Conservation (phyloP, 2,113 vertebrate genomes). For the Labeo catla region DNA sequence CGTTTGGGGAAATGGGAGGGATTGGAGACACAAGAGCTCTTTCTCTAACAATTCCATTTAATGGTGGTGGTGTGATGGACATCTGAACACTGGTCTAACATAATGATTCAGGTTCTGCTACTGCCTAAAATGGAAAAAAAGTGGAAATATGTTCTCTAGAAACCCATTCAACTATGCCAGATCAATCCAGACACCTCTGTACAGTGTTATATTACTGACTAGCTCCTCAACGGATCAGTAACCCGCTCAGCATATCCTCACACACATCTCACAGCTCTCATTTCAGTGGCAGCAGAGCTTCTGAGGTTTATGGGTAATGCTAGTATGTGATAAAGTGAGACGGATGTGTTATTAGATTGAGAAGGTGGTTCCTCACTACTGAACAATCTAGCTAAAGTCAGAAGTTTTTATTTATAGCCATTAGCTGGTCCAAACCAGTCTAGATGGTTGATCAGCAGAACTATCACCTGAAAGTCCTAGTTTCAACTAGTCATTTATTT, state of each 20-base stretch:
- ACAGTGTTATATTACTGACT: neutral
- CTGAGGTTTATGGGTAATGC: neutral
- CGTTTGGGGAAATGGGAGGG: neutral
- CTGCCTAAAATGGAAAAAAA: neutral
- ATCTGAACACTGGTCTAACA: neutral
- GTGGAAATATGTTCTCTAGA: slow-evolving; percentile 5
- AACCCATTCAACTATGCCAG: neutral
- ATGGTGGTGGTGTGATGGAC: neutral
- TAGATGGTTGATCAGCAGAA: neutral
- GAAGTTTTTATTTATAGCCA: neutral
- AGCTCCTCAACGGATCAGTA: neutral
- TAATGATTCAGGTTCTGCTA: neutral
- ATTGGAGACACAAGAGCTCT: neutral
- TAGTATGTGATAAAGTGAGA: neutral
- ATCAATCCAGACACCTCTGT: neutral
- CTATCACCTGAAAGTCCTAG: neutral
- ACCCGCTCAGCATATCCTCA: neutral
- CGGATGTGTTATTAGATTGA: neutral
- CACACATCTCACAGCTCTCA: neutral
- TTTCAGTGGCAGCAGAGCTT: neutral
- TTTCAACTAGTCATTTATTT: neutral
- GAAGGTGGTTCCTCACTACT: neutral
- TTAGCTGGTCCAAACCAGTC: neutral
- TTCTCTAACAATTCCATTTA: neutral
- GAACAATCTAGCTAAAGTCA: neutral